phyloP scores from a whole-genome alignment of 2,113 vertebrate genomes.

The Zosterops lateralis region DNA sequence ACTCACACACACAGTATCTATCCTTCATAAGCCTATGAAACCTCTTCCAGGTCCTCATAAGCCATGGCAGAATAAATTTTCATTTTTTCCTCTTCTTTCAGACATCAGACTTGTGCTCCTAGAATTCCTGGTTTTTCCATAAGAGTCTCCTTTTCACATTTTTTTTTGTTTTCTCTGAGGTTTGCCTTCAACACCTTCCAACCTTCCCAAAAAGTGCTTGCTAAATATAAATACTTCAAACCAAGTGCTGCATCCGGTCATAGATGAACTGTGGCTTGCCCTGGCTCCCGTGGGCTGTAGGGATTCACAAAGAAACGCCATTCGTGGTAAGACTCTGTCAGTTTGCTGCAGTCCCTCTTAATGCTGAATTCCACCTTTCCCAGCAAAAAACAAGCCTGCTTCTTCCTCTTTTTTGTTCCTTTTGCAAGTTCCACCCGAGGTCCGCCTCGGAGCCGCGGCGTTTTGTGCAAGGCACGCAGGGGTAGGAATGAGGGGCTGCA shows the following conservation, averaged over 20 bases:
- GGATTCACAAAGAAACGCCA: conserved; percentile 2
- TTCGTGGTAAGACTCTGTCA: neutral
- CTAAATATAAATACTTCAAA: conserved; percentile 49
- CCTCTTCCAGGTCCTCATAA: conserved; percentile 19
- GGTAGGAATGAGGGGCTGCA: conserved; percentile 41
- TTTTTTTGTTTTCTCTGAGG: conserved; percentile 2
- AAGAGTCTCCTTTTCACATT: conserved; percentile 59
- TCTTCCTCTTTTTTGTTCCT: neutral
- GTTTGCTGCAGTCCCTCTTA: neutral
- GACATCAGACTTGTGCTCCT: conserved; percentile 69
- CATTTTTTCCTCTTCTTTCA: conserved; percentile 14
- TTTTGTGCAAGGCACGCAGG: conserved; percentile 83
- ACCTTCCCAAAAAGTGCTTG: conserved; percentile 68
- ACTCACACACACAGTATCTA: conserved; percentile 1
- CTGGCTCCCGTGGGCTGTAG: neutral
- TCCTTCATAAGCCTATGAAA: conserved; percentile 45
- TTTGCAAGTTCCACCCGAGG: neutral
- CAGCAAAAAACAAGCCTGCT: neutral
- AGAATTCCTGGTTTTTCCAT: neutral
- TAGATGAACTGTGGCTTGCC: neutral
- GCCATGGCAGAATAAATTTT: conserved; percentile 14
- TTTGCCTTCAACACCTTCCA: conserved; percentile 47
- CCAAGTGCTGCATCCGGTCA: conserved; percentile 40
- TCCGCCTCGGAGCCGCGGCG: neutral
- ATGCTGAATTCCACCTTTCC: neutral